Evolutionary conservation across 2,888 invertebrate species (phyloP).

Genomic region (Fragum sueziense): DNA sequence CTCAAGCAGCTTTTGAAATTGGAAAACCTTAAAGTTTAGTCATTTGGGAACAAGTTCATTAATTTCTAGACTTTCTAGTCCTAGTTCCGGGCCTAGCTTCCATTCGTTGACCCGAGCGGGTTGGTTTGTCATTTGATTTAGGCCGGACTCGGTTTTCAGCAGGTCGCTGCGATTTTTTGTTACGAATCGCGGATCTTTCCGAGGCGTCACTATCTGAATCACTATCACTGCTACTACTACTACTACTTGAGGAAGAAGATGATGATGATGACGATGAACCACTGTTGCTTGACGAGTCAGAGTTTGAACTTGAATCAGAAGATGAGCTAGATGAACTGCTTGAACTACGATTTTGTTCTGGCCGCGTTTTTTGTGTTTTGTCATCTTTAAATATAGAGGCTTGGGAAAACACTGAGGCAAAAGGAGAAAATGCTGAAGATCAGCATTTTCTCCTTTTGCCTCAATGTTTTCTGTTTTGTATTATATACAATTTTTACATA

Average conservation of each 20-base stretch:
- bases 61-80: not conserved
- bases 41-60: no score
- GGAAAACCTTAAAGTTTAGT: no score
- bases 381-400: no score
- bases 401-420: no score
- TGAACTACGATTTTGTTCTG: constrained; percentile 22
- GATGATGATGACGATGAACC: constrained; percentile 31
- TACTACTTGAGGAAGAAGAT: constrained; percentile 37
- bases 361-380: not conserved
- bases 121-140: not conserved
- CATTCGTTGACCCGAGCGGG: not conserved
- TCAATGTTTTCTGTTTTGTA: no score
- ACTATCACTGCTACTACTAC: constrained; percentile 23
- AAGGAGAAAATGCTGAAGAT: no score
- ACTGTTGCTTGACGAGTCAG: constrained; percentile 28
- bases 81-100: not conserved
- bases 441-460: no score
- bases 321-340: constrained; percentile 38
- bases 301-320: constrained; percentile 42
- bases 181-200: constrained; percentile 49
- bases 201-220: constrained; percentile 55
- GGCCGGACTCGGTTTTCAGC: not conserved
- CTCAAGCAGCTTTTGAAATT: no score
- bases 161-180: constrained; percentile 49
- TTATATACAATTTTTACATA: no score